A percentile compares a stretch with the other conserved stretches of the same genome.
phyloP scores from a whole-genome alignment of 2,113 vertebrate genomes.

The Nanorana parkeri region DNA sequence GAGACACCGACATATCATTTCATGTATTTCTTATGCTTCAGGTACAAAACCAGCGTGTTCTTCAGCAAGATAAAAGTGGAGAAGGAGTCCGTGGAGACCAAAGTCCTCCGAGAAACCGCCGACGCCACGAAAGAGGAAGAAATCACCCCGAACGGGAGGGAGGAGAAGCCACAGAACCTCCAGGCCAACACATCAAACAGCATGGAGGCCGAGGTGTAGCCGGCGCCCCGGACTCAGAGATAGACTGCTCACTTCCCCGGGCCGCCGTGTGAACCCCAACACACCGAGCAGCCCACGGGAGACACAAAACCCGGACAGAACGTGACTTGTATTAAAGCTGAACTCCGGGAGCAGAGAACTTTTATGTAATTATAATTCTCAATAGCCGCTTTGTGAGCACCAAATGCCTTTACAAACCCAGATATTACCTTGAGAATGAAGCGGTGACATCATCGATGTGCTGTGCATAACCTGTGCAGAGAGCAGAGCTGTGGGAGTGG shows the following conservation, averaged over 20 bases:
- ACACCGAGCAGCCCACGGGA: neutral
- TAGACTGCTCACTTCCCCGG: neutral
- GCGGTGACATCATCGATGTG: no score
- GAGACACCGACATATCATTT: no score
- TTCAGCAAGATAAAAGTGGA: conserved; percentile 71
- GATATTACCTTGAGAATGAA: no score
- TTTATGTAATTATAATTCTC: no score
- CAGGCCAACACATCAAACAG: conserved; percentile 64
- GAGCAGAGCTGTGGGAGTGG: no score
- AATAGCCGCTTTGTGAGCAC: no score
- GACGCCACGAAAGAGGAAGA: conserved; percentile 65
- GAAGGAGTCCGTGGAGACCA: conserved; percentile 77
- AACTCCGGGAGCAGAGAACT: no score
- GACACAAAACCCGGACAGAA: neutral
- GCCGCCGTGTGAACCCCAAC: neutral
- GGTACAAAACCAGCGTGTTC: conserved; percentile 73
- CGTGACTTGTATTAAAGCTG: no score
- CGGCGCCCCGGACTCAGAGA: neutral
- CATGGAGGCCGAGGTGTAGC: conserved; percentile 79
- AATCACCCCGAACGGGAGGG: conserved; percentile 65
- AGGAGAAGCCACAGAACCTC: conserved; percentile 64
- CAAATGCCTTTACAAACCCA: no score
- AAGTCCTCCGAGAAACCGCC: conserved; percentile 74
- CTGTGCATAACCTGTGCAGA: no score
- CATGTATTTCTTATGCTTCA: conserved; percentile 56